Evolutionary conservation across 2,113 vertebrate genomes (phyloP), one percentile per base, ranked within the genome.

Genomic region (Stictonetta naevosa): DNA sequence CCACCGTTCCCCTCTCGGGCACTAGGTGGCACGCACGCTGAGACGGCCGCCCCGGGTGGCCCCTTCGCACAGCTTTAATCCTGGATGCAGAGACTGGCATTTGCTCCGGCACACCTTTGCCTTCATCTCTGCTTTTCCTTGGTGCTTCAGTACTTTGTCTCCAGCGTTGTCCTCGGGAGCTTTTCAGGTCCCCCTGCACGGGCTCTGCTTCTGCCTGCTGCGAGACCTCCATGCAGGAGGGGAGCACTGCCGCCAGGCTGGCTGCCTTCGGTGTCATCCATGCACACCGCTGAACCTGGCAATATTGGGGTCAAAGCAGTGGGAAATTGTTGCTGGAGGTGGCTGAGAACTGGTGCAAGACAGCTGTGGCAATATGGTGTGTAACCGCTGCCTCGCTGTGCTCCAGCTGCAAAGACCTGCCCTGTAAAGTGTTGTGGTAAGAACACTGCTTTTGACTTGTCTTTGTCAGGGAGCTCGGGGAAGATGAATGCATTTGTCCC

Each of bases 1-100:
- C 48, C 48, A 50, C 48, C 48, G 48, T 23, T 50, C 50, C 50
- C 23, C 50, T 55, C 44, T 52, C 10, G 62, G 75, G 92, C 95
- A 21, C 93, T 92, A 96, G 96, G 21, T 95, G 96, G 96, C 95
- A 95, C 3, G 1, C 53, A 42, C 21, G 19, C 69, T 36, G 79
- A 76, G 62, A 19, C 52, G 1, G 56, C 0, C 13, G 13, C 50
- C 23, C 13, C 50, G 50, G 22, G 11, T 34, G 28, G 31, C 46
- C 44, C 4, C 0, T 22, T 9, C 10, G 18, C 40, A 10, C 59
- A 14, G 59, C 59, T 28, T 55, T 29, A 31, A 17, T 31, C 28
- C 53, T 56, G 53, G 53, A 10, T 18, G 53, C 8, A 4, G 15
- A 18, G 28, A 10, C 31, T 10, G 2, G 8, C 28, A 0, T 22